A percentile compares a stretch with the other conserved stretches of the same genome.
These are phyloP conservation scores for Cremastobaeus sp. DNA, from an alignment of 2,888 invertebrate species.

Conservation along the genomic window DNA sequence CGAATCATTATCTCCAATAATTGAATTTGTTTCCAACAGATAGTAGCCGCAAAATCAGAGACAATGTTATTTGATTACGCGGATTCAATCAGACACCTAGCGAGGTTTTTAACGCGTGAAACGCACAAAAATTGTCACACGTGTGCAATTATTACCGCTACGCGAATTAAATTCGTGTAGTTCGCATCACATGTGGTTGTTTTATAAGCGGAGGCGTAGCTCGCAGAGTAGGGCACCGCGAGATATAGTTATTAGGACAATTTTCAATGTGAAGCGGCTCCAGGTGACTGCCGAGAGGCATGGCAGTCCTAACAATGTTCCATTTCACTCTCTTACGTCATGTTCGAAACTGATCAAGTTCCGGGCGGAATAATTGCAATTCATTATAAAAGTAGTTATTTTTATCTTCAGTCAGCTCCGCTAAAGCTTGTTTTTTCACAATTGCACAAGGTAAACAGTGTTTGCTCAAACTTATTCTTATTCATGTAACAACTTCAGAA, in stretches of 20 bases:
- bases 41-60: too few species aligned
- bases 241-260: conserved; percentile 34
- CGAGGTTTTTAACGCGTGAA: too few species aligned
- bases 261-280: conserved; percentile 37
- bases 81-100: conserved; percentile 14
- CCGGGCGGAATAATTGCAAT: too few species aligned
- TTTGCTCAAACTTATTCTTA: too few species aligned
- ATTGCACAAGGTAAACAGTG: too few species aligned
- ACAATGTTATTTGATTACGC: too few species aligned
- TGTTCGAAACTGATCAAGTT: too few species aligned
- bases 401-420: too few species aligned
- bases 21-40: too few species aligned
- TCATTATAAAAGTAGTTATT: not conserved
- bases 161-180: conserved; percentile 34
- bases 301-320: conserved; percentile 20
- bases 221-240: conserved; percentile 14
- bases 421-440: too few species aligned
- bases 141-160: conserved; percentile 4
- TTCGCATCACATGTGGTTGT: conserved; percentile 15
- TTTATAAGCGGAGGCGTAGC: conserved; percentile 37
- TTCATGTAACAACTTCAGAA: too few species aligned
- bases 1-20: too few species aligned
- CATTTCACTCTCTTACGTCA: conserved; percentile 16
- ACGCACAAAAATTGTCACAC: not conserved
- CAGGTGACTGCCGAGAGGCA: conserved; percentile 50